phyloP scores from a whole-genome alignment of 2,888 invertebrate genomes.

The Agrochola circellaris region DNA sequence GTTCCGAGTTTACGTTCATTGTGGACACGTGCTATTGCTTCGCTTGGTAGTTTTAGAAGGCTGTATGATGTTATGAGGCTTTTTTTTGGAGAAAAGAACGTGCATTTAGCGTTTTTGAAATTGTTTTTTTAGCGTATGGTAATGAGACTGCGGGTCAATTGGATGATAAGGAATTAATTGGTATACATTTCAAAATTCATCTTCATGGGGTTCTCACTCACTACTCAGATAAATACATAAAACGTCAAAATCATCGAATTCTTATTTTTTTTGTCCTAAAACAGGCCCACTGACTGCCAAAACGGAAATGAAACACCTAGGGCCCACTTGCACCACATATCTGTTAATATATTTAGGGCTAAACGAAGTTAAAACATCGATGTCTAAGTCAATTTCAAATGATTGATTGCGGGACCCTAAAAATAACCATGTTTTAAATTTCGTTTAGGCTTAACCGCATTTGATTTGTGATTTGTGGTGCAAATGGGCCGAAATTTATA shows the following conservation, averaged over 20 bases:
- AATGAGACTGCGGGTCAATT: neutral
- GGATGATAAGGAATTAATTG: neutral
- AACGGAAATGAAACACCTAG: neutral
- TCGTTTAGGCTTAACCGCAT: neutral
- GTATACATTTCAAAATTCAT: conserved; percentile 14
- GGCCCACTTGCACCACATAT: neutral
- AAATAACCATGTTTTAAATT: neutral
- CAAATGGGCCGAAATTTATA: neutral
- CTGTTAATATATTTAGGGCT: neutral
- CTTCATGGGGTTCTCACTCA: conserved; percentile 5
- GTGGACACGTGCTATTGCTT: conserved; percentile 64
- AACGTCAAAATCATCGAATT: neutral
- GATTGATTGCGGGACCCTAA: neutral
- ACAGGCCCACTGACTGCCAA: neutral
- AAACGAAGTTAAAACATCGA: neutral
- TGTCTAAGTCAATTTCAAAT: neutral
- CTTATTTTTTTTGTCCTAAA: neutral
- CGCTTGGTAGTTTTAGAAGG: conserved; percentile 56
- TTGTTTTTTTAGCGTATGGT: neutral
- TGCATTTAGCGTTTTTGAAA: neutral
- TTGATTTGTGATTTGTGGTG: neutral
- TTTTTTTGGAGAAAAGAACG: neutral
- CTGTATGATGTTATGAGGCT: conserved; percentile 20
- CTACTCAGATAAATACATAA: neutral
- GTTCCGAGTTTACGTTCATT: conserved; percentile 61